Evolutionary conservation across 2,797 vertebrate species (phyloP).

Genomic region (Toxotes lorentzi): DNA sequence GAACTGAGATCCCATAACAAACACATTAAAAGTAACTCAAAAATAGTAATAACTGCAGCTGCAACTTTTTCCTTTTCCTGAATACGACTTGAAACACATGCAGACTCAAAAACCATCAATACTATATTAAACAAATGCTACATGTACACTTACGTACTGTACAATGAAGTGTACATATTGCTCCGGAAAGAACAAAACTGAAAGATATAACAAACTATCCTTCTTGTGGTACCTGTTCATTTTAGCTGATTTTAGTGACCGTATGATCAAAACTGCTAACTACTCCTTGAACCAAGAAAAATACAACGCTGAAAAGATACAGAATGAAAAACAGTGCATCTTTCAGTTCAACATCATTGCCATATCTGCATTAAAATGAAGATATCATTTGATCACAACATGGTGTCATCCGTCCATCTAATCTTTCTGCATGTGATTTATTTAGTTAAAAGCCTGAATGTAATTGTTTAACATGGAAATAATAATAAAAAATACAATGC

Average conservation of each 20-base stretch:
- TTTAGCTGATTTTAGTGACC: constrained; percentile 64
- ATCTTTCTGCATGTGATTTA: constrained; percentile 94
- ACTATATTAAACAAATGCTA: constrained; percentile 61
- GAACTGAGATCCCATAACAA: constrained; percentile 38
- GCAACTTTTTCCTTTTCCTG: constrained; percentile 80
- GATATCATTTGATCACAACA: constrained; percentile 72
- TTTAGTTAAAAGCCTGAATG: constrained; percentile 92
- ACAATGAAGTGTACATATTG: constrained; percentile 65
- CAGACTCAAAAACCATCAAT: constrained; percentile 66
- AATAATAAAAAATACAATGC: constrained; percentile 76
- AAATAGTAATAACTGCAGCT: constrained; percentile 69
- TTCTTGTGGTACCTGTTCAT: constrained; percentile 60
- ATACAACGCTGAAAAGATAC: constrained; percentile 55
- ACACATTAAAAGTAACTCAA: constrained; percentile 54
- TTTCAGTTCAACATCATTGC: constrained; percentile 71
- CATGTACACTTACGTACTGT: constrained; percentile 48
- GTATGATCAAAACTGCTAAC: constrained; percentile 53
- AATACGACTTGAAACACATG: constrained; percentile 84
- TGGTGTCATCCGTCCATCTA: constrained; percentile 86
- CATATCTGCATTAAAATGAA: constrained; percentile 68
- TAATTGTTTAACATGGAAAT: constrained; percentile 89
- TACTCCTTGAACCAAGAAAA: constrained; percentile 53
- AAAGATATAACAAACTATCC: constrained; percentile 45
- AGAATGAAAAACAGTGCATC: constrained; percentile 64
- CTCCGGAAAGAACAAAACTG: constrained; percentile 57